Base-by-base conservation (phyloP, 2,888 invertebrate genomes). In the Platycnemis pennipes region DNA sequence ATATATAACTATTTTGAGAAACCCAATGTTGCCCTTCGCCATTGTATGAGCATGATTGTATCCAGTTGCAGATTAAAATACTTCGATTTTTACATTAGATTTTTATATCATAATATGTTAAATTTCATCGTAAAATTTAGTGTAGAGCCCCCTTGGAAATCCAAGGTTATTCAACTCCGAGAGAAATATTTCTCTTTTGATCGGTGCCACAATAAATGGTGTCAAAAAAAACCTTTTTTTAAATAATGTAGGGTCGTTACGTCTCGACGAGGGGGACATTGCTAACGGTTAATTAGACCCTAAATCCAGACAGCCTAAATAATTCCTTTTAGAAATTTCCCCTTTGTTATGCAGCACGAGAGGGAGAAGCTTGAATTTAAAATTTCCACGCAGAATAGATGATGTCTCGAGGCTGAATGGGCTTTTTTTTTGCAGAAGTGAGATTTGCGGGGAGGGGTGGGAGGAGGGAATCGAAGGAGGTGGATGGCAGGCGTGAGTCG, bases 211-310 rank as follows among this genome's bases (percentile, higher is more conserved):
- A 26, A 13, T 16, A 26, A 77, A 37, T 77, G 63, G 19, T 16
- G 63, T 63, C 26, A 63, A 77, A 37, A 77, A 37, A 77, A 77
- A 2, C 5, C 8, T 77, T 77, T 77, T 77, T 77, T 16, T 3
- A 13, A 31, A 77, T 77, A 77, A 77, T 37, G 26, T 31, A 31
- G 37, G 31, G 37, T 77, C 37, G 77, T 77, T 77, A 77, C 77
- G 77, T 37, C 77, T 37, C 77, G 13, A 77, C 37, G 77, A 37
- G 37, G 77, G 77, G 77, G 77, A 11, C 77, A 2, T 46, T 45
- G 8, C 56, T 63, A 91, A 91, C 69, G 45, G 91, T 91, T 91
- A 91, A 91, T 91, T 91, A 91, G 63, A 63, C 8, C 42, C 63
- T 16, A 69, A 91, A 56, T 45, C 63, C 45, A 44, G 63, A 44